Conservation (phyloP, 2,797 vertebrate genomes). For the Nothura maculosa region DNA sequence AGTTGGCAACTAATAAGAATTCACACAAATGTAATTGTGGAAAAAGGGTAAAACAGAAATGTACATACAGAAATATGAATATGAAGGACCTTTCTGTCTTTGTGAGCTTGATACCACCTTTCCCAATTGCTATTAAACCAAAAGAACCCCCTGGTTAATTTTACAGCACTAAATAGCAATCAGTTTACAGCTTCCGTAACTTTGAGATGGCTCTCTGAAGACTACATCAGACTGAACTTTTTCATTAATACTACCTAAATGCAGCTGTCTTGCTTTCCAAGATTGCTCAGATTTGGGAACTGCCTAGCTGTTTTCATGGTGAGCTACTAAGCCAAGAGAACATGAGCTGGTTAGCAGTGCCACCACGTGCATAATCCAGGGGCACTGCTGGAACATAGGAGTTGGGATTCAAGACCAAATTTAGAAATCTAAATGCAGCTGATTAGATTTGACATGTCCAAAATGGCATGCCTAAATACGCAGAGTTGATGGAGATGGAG, state of each 20-base stretch:
- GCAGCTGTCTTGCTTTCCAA: neutral
- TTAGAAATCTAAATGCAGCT: neutral
- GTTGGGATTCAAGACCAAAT: neutral
- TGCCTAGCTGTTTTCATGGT: neutral
- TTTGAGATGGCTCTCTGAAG: neutral
- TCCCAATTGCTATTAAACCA: fast-evolving
- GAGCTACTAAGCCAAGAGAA: neutral
- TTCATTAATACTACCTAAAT: neutral
- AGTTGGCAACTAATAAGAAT: neutral
- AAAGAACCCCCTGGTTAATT: fast-evolving
- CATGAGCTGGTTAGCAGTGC: fast-evolving
- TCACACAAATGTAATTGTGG: neutral
- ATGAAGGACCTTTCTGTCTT: neutral
- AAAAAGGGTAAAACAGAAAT: neutral
- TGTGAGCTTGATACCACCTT: neutral
- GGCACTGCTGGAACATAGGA: neutral
- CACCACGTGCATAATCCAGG: neutral
- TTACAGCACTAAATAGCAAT: neutral
- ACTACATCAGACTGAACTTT: neutral
- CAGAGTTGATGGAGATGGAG: neutral
- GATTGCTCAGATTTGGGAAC: neutral
- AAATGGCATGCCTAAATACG: neutral
- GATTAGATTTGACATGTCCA: neutral
- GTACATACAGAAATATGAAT: neutral
- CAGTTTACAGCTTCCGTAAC: fast-evolving